Conservation (phyloP, 2,797 vertebrate genomes). For the Chaunax sp. region DNA sequence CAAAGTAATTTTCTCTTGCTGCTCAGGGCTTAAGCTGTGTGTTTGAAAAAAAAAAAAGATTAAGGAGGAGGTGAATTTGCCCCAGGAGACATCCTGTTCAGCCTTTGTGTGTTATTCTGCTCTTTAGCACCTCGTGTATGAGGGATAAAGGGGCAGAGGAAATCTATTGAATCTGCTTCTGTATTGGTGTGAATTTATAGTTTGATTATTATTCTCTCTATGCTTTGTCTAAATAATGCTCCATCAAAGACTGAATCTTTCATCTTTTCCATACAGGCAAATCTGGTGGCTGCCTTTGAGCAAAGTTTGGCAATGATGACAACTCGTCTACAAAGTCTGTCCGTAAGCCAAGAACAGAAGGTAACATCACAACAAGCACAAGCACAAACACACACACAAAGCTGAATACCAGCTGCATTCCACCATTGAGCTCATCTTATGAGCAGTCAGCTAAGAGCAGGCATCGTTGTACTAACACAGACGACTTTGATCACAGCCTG, state of each 20-base stretch:
- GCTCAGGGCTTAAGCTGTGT: constrained; percentile 27
- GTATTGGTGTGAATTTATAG: background rate
- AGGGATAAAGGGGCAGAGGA: constrained; percentile 12
- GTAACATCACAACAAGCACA: constrained; percentile 70
- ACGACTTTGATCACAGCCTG: constrained; percentile 65
- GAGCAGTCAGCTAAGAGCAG: constrained; percentile 19
- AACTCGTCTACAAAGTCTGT: constrained; percentile 90
- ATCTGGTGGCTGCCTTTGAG: constrained; percentile 96
- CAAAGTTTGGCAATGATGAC: constrained; percentile 97
- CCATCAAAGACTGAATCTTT: background rate
- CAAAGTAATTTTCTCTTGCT: constrained; percentile 38
- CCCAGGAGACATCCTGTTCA: constrained; percentile 37
- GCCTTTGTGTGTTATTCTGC: constrained; percentile 40
- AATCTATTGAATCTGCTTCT: constrained; percentile 17
- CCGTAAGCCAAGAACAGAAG: constrained; percentile 93
- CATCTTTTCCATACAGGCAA: constrained; percentile 87
- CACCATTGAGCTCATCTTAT: constrained; percentile 6
- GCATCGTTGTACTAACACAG: constrained; percentile 17
- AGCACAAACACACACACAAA: constrained; percentile 25
- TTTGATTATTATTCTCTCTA: background rate
- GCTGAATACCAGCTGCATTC: constrained; percentile 43
- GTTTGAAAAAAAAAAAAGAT: constrained; percentile 43
- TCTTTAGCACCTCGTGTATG: constrained; percentile 7
- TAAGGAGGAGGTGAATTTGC: constrained; percentile 45
- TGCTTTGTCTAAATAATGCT: constrained; percentile 3